These are phyloP conservation scores for Xiphorhynchus erythropygius DNA, from an alignment of 2,797 vertebrate species.

Conservation along the genomic window DNA sequence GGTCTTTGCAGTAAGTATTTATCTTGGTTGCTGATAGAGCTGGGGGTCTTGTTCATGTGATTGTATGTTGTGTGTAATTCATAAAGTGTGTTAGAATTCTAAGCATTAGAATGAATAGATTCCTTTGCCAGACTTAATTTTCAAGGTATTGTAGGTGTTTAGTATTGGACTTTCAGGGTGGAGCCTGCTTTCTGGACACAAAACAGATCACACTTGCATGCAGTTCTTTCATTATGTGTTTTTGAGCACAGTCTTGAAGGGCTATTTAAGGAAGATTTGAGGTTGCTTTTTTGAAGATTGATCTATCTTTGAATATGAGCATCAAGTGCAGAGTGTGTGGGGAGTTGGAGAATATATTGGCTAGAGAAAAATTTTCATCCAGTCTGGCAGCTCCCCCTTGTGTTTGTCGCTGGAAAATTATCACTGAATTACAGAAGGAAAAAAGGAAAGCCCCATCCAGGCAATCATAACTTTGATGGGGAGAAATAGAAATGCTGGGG, in stretches of 20 bases:
- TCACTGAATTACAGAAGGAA: not conserved
- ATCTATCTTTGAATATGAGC: not conserved
- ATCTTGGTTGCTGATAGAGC: not conserved
- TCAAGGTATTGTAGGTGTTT: not conserved
- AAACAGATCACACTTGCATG: not conserved
- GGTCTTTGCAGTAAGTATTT: slow-evolving; percentile 91
- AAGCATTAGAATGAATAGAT: not conserved
- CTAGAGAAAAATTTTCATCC: not conserved
- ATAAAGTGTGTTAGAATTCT: not conserved
- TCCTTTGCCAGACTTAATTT: not conserved
- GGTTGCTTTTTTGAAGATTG: not conserved
- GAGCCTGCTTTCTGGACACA: not conserved
- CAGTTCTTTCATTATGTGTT: not conserved
- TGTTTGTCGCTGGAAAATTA: not conserved
- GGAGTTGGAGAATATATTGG: not conserved
- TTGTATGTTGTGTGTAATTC: not conserved
- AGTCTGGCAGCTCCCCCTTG: slow-evolving; percentile 45
- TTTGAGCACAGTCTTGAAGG: not conserved
- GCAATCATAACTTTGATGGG: not conserved
- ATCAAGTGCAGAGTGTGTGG: not conserved
- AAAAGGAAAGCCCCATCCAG: not conserved
- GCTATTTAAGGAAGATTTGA: not conserved
- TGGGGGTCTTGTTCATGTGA: not conserved
- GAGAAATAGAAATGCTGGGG: not conserved
- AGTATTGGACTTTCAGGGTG: not conserved